Conservation (phyloP, 1,140 invertebrate species). For the Orchesella cincta region DNA sequence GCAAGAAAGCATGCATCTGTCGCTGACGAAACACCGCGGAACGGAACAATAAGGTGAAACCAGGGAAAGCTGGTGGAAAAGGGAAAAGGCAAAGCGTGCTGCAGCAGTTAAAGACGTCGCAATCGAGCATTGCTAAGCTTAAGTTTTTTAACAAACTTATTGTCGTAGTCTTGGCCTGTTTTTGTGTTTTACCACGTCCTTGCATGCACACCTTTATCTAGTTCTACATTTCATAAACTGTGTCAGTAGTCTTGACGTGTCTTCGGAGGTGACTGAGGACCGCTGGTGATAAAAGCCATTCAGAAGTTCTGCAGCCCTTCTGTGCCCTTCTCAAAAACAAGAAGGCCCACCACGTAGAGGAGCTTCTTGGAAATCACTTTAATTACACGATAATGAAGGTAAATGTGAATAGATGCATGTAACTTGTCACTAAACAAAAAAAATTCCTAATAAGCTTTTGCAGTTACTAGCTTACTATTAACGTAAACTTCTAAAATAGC, state of each 20-base stretch:
- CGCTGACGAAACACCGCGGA: not conserved
- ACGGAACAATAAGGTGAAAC: not conserved
- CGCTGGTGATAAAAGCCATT: not conserved
- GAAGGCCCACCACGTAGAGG: not conserved
- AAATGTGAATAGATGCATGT: too few species aligned
- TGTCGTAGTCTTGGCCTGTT: not conserved
- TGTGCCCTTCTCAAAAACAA: not conserved
- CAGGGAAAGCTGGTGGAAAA: not conserved
- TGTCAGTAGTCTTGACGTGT: not conserved
- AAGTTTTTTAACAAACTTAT: not conserved
- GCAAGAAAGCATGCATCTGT: not conserved
- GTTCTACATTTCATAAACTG: too few species aligned
- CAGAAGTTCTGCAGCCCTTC: not conserved
- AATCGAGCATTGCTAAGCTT: not conserved
- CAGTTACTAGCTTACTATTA: too few species aligned
- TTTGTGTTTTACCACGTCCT: constrained; percentile 4
- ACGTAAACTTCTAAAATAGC: too few species aligned
- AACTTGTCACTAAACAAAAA: too few species aligned
- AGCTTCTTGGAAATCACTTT: not conserved
- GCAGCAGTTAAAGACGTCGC: not conserved
- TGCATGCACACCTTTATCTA: too few species aligned
- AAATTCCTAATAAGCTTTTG: too few species aligned
- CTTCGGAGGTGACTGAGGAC: not conserved
- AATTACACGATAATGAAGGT: constrained; percentile 6
- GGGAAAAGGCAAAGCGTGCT: not conserved